A percentile compares a stretch with the other conserved stretches of the same genome.
These are phyloP conservation scores for Helostoma temminkii DNA, from an alignment of 2,797 vertebrate genomes.

Conservation along the genomic window DNA sequence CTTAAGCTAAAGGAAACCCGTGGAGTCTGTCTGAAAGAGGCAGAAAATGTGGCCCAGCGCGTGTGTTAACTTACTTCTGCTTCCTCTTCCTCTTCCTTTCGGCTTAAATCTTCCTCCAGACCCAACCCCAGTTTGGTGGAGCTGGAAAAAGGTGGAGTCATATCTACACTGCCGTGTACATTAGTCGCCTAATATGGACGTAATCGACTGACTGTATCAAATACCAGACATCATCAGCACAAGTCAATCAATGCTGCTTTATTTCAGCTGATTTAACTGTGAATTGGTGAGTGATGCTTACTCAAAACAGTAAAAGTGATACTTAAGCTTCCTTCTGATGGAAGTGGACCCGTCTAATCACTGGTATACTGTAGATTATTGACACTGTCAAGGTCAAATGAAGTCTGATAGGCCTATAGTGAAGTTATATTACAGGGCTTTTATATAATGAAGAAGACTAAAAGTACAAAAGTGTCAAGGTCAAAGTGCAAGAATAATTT, in stretches of 20 bases:
- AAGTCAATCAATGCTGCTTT: background rate
- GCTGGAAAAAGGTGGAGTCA: slow-evolving; percentile 73
- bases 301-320: too few relatives aligned
- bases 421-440: too few relatives aligned
- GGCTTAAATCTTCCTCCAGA: slow-evolving; percentile 51
- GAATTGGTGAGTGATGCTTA: background rate
- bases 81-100: slow-evolving; percentile 69
- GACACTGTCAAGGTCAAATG: background rate
- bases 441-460: too few relatives aligned
- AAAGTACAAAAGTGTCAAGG: too few relatives aligned
- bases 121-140: slow-evolving; percentile 58
- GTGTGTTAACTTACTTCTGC: slow-evolving; percentile 22
- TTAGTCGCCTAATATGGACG: slow-evolving; percentile 47
- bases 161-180: background rate
- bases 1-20: background rate
- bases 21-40: background rate
- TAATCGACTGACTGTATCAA: slow-evolving; percentile 23
- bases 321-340: background rate
- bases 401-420: background rate
- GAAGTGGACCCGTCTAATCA: background rate
- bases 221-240: background rate
- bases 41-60: background rate
- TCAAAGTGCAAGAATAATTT: too few relatives aligned
- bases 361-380: background rate
- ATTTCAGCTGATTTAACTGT: background rate